These are phyloP conservation scores for Nothocercus julius DNA, from an alignment of 2,113 vertebrate genomes.

Conservation along the genomic window DNA sequence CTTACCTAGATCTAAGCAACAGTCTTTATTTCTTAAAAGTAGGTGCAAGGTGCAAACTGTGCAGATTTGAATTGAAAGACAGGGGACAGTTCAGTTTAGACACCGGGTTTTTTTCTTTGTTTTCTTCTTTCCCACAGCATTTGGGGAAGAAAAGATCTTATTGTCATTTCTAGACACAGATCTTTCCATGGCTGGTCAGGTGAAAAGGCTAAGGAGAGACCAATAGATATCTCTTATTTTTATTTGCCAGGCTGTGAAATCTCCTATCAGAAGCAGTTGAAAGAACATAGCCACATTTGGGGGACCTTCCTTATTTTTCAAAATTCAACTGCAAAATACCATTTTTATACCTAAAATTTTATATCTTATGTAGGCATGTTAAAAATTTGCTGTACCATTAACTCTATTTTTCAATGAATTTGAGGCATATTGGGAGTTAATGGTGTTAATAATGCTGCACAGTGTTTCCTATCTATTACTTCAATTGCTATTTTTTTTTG, in stretches of 20 bases:
- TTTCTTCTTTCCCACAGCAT: background rate
- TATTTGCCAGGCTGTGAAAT: background rate
- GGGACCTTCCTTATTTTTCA: background rate
- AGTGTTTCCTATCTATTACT: constrained; percentile 16
- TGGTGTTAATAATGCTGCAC: background rate
- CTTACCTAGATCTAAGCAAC: background rate
- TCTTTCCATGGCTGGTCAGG: background rate
- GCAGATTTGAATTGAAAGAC: background rate
- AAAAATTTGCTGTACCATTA: background rate
- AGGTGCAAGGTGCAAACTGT: background rate
- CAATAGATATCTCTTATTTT: background rate
- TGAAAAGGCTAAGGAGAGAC: background rate
- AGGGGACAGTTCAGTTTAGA: background rate
- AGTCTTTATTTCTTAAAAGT: background rate
- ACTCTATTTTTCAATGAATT: background rate
- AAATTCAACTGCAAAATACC: background rate
- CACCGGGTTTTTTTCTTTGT: background rate
- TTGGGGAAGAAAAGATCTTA: background rate
- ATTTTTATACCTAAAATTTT: background rate
- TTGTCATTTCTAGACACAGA: background rate
- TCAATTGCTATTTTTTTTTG: background rate
- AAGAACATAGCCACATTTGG: background rate
- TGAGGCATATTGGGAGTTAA: background rate
- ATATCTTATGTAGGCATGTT: background rate
- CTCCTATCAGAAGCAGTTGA: background rate